These are phyloP conservation scores for Speoplatyrhinus poulsoni DNA, from an alignment of 2,113 vertebrate genomes.

Conservation along the genomic window DNA sequence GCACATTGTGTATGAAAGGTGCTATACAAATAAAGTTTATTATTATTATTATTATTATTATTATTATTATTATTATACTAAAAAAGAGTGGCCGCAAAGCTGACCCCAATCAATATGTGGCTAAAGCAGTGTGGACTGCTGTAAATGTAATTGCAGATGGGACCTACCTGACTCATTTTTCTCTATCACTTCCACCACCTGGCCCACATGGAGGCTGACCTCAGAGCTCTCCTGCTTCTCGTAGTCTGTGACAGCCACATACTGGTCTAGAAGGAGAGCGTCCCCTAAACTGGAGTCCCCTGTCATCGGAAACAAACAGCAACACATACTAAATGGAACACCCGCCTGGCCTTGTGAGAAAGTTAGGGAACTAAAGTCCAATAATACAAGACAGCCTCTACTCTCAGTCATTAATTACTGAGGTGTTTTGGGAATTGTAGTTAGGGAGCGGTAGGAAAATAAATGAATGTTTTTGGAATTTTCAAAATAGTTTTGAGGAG, in stretches of 20 bases:
- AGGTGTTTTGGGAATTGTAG: not conserved
- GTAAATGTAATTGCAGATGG: not conserved
- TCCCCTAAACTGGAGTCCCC: conserved; percentile 84
- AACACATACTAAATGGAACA: conserved; percentile 11
- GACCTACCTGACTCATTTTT: conserved; percentile 94
- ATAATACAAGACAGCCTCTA: conserved; percentile 42
- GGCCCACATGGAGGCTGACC: conserved; percentile 93
- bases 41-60: no score
- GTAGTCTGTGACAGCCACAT: conserved; percentile 93
- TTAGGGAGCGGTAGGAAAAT: not conserved
- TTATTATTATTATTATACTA: no score
- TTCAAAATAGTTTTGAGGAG: conserved; percentile 24
- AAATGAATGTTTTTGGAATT: not conserved
- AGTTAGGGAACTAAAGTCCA: conserved; percentile 20
- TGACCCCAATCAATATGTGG: not conserved
- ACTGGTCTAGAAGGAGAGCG: conserved; percentile 92
- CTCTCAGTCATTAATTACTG: conserved; percentile 11
- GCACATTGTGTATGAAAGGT: no score
- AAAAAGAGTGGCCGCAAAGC: not conserved
- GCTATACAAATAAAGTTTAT: not conserved
- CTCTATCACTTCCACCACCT: conserved; percentile 98
- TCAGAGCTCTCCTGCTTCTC: conserved; percentile 98
- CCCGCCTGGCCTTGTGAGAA: not conserved
- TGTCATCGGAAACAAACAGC: conserved; percentile 20
- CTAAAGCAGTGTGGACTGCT: not conserved